These are phyloP conservation scores for Bathynomus jamesi DNA, from an alignment of 1,140 invertebrate genomes.

Conservation along the genomic window DNA sequence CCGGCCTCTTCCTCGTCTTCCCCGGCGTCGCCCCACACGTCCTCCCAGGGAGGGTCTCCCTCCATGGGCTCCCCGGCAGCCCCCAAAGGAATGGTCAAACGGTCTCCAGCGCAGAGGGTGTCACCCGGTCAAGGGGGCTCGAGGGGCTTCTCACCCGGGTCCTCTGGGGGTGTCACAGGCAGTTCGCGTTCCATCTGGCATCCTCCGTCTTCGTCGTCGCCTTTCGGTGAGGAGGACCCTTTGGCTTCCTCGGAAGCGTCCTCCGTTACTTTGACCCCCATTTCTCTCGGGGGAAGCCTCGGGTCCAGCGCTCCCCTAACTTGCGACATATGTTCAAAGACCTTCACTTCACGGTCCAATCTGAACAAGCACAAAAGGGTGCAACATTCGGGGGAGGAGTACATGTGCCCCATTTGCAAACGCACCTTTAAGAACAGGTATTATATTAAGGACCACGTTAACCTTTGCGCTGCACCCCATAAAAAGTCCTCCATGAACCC, in stretches of 20 bases:
- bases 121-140: background rate
- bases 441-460: conserved; percentile 35
- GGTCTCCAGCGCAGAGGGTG: background rate
- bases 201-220: background rate
- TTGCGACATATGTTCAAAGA: conserved; percentile 35
- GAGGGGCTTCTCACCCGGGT: background rate
- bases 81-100: background rate
- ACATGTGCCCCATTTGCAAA: conserved; percentile 29
- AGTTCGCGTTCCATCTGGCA: background rate
- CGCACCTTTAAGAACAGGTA: conserved; percentile 32
- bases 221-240: background rate
- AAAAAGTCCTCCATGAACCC: background rate
- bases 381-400: conserved; percentile 35
- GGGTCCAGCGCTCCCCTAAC: conserved; percentile 7
- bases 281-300: conserved; percentile 32
- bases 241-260: background rate
- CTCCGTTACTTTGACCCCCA: conserved; percentile 28
- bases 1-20: background rate
- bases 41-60: too few relatives aligned
- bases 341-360: conserved; percentile 33
- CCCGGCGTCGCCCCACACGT: background rate
- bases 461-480: conserved; percentile 24
- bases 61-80: background rate
- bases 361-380: conserved; percentile 36
- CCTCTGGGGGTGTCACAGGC: background rate